These are phyloP conservation scores for Pangasius macronema DNA, from an alignment of 2,797 vertebrate genomes.

Conservation along the genomic window DNA sequence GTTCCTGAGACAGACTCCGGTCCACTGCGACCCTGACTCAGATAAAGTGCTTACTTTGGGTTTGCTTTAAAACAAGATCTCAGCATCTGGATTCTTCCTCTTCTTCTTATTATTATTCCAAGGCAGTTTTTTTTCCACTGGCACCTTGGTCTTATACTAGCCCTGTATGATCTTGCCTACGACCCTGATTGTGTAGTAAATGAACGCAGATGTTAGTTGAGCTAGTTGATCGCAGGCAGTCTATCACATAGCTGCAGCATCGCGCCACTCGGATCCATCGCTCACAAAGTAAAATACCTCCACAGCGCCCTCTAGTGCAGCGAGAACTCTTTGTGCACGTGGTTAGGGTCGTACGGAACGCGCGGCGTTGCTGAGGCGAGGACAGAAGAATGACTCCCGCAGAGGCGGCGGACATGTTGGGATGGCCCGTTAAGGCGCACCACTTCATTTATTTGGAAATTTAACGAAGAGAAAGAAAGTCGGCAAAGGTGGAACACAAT, in stretches of 20 bases:
- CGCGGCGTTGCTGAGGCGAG: no score
- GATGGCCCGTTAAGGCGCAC: slow-evolving; percentile 69
- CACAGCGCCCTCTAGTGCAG: slow-evolving; percentile 18
- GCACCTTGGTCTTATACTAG: no score
- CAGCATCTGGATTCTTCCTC: background rate
- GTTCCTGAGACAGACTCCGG: background rate
- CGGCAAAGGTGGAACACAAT: slow-evolving; percentile 66
- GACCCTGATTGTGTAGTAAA: background rate
- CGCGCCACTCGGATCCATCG: no score
- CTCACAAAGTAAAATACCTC: background rate
- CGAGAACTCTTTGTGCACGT: no score
- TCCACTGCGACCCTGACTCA: background rate
- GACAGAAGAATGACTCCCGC: no score
- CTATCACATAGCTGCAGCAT: no score
- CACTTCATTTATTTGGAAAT: slow-evolving; percentile 58
- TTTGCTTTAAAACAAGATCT: background rate
- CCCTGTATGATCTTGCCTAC: background rate
- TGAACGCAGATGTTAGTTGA: background rate
- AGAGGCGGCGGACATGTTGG: slow-evolving; percentile 80
- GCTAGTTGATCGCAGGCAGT: background rate
- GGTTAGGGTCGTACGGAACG: no score
- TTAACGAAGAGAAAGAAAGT: slow-evolving; percentile 50
- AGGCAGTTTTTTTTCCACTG: background rate
- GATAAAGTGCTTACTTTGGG: background rate
- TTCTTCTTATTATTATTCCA: background rate